Evolutionary conservation across 2,888 invertebrate genomes (phyloP), one percentile per base, ranked within the genome.

Genomic region (Quadroppia sp.): DNA sequence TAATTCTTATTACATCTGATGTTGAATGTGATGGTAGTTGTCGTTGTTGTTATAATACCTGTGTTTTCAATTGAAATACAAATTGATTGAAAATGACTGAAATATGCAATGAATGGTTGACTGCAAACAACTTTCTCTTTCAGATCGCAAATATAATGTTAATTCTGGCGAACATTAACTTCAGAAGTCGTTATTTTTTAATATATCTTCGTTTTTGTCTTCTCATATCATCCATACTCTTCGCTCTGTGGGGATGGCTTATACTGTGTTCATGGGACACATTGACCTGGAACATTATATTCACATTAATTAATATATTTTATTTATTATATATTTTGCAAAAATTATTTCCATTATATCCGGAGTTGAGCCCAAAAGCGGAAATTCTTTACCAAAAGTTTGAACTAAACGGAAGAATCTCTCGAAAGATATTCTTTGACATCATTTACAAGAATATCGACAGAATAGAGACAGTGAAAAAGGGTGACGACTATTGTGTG

Each of bases 131-230:
- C 83, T 84, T 90, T 77, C 89, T 91, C 84, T 92, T 91, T 85
- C 92, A 93, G 86, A 85, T 91, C 81, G 91, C 91, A 79, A 91
- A 92, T 84, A 86, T 89, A 78, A 91, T 90, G 84, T 88, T 92
- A 81, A 86, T 91, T 80, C 82, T 92, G 75, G 90, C 92, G 72
- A 91, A 91, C 82, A 84, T 92, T 78, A 90, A 91, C 53, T 91
- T 92, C 0, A 75, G 76, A 9, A 89, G 89, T 7, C 87, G 89
- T 42, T 87, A 87, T 77, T 91, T 92, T 11, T 86, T 90, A 80
- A 84, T 92, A 42, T 91, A 90, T 87, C 83, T 92, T 80, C 86
- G 92, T 72, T 88, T 88, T 80, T 87, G 89, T 45, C 84, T 92
- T 79, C 86, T 90, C 76, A 85, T 91, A 67, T 91, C 90, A 75